Base-by-base conservation (phyloP, 2,797 vertebrate species). In the Periophthalmus magnuspinnatus region DNA sequence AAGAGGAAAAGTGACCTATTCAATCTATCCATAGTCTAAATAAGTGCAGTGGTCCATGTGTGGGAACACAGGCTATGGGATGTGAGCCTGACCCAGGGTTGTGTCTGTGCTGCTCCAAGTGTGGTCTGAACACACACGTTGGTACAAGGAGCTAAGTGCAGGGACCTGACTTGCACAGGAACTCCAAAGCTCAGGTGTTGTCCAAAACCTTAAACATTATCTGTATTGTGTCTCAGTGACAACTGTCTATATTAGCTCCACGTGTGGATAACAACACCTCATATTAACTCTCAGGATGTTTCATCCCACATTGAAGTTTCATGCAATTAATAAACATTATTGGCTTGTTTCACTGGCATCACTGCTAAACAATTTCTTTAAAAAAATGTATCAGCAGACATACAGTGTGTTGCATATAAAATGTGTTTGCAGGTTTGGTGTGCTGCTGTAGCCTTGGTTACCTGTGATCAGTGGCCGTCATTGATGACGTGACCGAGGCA, bases 11-110 rank as follows among this genome's bases (percentile, higher is more conserved):
- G 69, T 72, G 83, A 86, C 86, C 81, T 78, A 79, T 68, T 68
- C 64, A 60, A 69, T 36, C 73, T 83, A 81, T 88, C 89, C 83
- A 77, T 81, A 75, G 77, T 61, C 50, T 45, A 76, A 85, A 92
- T 89, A 86, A 86, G 75, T 77, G 81, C 75, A 82, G 74, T 83
- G 77, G 67, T 74, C 77, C 68, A 73, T 72, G 75, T 83, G 83
- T 86, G 82, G 84, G 79, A 87, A 89, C 87, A 81, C 76, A 82
- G 60, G 33, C 69, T 52, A 76, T 74, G 75, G 69, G 77, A 79
- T 80, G 70, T 73, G 64, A 67, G 60, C 56, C 50, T 62, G 76
- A 87, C 75, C 76, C 65, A 5, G 72, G 76, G 83, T 81, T 77
- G 81, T 74, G 78, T 81, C 74, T 78, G 68, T 74, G 14, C 21